A percentile compares a stretch with the other conserved stretches of the same genome.
Evolutionary conservation across 2,888 invertebrate species (phyloP).

Genomic region (Abscondita cerata): DNA sequence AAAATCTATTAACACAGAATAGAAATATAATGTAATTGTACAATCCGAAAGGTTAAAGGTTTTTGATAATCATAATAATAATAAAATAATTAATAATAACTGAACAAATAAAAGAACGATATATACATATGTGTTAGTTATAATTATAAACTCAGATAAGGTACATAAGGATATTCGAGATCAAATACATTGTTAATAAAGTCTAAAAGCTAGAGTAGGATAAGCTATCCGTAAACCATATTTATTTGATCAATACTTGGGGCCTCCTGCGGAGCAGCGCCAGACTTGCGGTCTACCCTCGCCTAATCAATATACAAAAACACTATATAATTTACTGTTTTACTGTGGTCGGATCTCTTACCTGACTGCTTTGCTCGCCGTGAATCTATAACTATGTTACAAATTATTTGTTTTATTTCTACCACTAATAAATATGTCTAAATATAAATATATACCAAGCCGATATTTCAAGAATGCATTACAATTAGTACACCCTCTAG

Average conservation of each 20-base stretch:
- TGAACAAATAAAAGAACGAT: too few relatives aligned
- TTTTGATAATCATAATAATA: too few relatives aligned
- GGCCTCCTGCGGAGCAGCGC: constrained; percentile 56
- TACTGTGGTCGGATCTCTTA: constrained; percentile 50
- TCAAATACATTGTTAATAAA: constrained; percentile 31
- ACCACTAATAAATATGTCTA: constrained; percentile 58
- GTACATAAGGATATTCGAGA: not conserved
- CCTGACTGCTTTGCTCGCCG: constrained; percentile 45
- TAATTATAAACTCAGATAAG: not conserved
- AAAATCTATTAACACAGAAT: too few relatives aligned
- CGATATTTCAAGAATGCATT: too few relatives aligned
- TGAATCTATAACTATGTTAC: constrained; percentile 53
- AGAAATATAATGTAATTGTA: too few relatives aligned
- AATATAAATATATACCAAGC: constrained; percentile 51
- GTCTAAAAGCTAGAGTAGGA: constrained; percentile 42
- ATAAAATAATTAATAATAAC: too few relatives aligned
- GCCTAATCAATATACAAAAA: constrained; percentile 58
- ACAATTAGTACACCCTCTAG: too few relatives aligned
- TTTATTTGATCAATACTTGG: constrained; percentile 60
- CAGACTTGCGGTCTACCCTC: constrained; percentile 57
- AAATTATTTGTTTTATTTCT: constrained; percentile 58
- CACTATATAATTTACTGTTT: constrained; percentile 57
- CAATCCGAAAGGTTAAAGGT: too few relatives aligned
- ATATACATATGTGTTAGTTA: too few relatives aligned
- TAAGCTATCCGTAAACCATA: constrained; percentile 50